Evolutionary conservation across 2,113 vertebrate species (phyloP).

Genomic region (human (Homo sapiens)): DNA sequence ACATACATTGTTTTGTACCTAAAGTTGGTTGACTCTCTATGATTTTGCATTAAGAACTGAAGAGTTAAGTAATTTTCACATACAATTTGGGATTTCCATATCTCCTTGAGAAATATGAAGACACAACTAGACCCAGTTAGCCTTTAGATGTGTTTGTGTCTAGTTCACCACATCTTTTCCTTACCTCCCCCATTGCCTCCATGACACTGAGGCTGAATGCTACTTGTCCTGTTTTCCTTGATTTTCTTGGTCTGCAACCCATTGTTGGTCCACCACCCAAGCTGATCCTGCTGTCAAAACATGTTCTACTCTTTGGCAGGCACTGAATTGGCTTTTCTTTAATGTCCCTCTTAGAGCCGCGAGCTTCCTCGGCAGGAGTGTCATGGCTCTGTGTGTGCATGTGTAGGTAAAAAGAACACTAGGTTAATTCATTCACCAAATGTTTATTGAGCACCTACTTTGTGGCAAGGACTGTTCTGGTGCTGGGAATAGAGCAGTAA

Average conservation of each 20-base stretch:
- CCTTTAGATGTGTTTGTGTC: not conserved
- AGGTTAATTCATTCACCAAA: not conserved
- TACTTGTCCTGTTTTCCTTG: not conserved
- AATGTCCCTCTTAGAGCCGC: not conserved
- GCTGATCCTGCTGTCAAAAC: not conserved
- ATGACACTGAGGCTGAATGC: not conserved
- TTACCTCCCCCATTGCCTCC: not conserved
- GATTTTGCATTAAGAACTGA: not conserved
- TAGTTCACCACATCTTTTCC: not conserved
- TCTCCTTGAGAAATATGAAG: not conserved
- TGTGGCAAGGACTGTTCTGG: not conserved
- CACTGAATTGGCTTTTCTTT: not conserved
- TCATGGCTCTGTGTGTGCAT: not conserved
- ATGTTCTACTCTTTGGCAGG: not conserved
- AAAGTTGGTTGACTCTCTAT: not conserved
- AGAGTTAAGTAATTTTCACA: not conserved
- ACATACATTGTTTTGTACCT: not conserved
- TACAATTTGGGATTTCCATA: not conserved
- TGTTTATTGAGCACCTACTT: not conserved
- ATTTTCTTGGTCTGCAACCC: not conserved
- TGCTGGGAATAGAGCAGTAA: not conserved
- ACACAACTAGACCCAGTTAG: no score
- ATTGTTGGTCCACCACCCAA: rapidly evolving
- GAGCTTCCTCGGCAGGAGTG: not conserved
- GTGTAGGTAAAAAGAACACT: not conserved